Percentiles rank a stretch among this genome's conserved stretches.
phyloP scores from a whole-genome alignment of 2,888 invertebrate species.

The Pseudococcus longispinus region DNA sequence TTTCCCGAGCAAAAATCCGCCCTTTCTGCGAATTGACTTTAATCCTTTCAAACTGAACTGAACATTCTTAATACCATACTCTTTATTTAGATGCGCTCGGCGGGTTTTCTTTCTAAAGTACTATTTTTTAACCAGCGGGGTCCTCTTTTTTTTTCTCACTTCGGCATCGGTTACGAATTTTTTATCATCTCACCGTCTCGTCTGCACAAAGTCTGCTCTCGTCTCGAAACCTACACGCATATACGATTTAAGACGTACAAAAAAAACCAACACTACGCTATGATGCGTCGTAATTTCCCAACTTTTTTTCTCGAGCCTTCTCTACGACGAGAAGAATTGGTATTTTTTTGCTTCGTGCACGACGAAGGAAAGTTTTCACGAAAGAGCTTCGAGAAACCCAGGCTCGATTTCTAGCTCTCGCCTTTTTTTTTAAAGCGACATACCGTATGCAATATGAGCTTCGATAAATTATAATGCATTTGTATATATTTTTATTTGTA shows the following conservation, averaged over 20 bases:
- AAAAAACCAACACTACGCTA: background rate
- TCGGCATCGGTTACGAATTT: slow-evolving; percentile 13
- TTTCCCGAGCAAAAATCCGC: slow-evolving; percentile 21
- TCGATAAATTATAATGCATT: slow-evolving; percentile 15
- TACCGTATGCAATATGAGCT: background rate
- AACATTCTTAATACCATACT: slow-evolving; percentile 33
- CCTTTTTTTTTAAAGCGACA: background rate
- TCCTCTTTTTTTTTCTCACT: slow-evolving; percentile 1
- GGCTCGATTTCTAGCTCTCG: background rate
- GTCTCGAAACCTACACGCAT: background rate
- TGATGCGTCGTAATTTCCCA: background rate
- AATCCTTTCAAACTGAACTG: slow-evolving; percentile 31
- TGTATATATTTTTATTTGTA: background rate
- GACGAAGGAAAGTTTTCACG: background rate
- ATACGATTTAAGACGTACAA: background rate
- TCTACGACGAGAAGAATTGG: background rate
- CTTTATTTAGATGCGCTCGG: slow-evolving; percentile 19
- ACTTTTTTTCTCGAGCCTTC: background rate
- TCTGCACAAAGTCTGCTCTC: background rate
- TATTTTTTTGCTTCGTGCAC: background rate
- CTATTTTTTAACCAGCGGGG: slow-evolving; percentile 18
- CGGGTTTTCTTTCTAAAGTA: background rate
- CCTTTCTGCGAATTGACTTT: slow-evolving; percentile 40
- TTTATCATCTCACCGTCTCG: background rate
- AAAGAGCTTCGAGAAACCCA: background rate